phyloP scores from a whole-genome alignment of 2,888 invertebrate genomes.

The Rhaphigaster nebulosa region DNA sequence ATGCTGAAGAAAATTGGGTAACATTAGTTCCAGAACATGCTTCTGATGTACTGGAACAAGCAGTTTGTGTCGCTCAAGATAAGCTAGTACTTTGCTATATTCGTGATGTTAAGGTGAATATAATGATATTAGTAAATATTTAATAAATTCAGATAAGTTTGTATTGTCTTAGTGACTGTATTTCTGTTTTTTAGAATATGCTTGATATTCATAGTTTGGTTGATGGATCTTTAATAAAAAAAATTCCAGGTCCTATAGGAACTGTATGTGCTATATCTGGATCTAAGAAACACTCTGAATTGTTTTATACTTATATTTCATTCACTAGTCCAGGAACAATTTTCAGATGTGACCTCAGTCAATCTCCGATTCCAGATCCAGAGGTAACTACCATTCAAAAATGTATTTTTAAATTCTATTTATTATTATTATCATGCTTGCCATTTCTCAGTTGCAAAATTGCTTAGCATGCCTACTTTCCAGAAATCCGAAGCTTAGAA shows the following conservation, averaged over 20 bases:
- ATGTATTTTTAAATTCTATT: not conserved
- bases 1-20: constrained; percentile 83
- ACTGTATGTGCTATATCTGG: constrained; percentile 88
- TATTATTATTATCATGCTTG: not conserved
- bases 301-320: constrained; percentile 95
- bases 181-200: constrained; percentile 75
- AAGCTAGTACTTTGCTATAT: constrained; percentile 91
- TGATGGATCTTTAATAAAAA: constrained; percentile 79
- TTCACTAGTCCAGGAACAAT: constrained; percentile 92
- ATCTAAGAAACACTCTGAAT: constrained; percentile 85
- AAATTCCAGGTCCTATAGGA: constrained; percentile 88
- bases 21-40: constrained; percentile 87
- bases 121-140: not conserved
- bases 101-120: constrained; percentile 87
- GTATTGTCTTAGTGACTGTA: constrained; percentile 27
- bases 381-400: constrained; percentile 50
- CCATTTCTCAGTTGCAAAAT: not conserved
- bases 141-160: constrained; percentile 14
- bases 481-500: no score
- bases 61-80: constrained; percentile 84
- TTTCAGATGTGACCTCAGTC: constrained; percentile 86
- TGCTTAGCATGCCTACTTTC: not conserved
- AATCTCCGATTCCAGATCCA: constrained; percentile 67
- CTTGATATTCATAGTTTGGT: constrained; percentile 84
- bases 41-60: constrained; percentile 92